Base-by-base conservation (phyloP, 2,888 invertebrate species). In the Thereva unica region DNA sequence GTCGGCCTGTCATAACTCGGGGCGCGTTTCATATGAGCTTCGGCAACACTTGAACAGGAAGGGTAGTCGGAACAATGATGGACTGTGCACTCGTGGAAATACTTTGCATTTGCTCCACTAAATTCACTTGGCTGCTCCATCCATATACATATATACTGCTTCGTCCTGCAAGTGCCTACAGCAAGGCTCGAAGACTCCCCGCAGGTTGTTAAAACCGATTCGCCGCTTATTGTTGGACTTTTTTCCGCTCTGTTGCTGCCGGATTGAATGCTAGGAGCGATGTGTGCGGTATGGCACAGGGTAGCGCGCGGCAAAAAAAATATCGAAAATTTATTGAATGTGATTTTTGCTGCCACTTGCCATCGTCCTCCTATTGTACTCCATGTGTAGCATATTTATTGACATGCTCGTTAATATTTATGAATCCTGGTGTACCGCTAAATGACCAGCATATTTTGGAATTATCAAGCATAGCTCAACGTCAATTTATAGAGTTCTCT, bases 331-430 rank as follows among this genome's bases (percentile, higher is more conserved):
- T 65, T 65, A 65, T 65, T 65, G 45, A 65, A 65, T 55, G 56
- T 65, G 65, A 65, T 65, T 65, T 65, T 65, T 56, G 65, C 54
- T 56, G 65, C 56, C 65, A 56, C 49, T 44, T 54, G 56, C 40
- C 47, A 9, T 52, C 56, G 40, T 63, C 56, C 41, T 37, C 37
- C 44, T 55, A 23, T 23, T 23, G 67, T 2, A 56, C 49, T 49
- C 54, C 64, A 49, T 68, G 44, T 64, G 55, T 44, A 54, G 59
- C 61, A 68, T 68, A 68, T 68, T 68, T 68, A 68, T 57, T 66
- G 61, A 57, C 50, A 55, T 49, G 54, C 59, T 68, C 64, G 53
- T 68, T 64, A 64, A 64, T 64, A 68, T 68, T 68, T 68, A 68
- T 64, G 68, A 68, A 64, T 47, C 47, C 37, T 38, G 57, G 42